Evolutionary conservation across 2,888 invertebrate genomes (phyloP).

Genomic region (Neoascia interrupta): DNA sequence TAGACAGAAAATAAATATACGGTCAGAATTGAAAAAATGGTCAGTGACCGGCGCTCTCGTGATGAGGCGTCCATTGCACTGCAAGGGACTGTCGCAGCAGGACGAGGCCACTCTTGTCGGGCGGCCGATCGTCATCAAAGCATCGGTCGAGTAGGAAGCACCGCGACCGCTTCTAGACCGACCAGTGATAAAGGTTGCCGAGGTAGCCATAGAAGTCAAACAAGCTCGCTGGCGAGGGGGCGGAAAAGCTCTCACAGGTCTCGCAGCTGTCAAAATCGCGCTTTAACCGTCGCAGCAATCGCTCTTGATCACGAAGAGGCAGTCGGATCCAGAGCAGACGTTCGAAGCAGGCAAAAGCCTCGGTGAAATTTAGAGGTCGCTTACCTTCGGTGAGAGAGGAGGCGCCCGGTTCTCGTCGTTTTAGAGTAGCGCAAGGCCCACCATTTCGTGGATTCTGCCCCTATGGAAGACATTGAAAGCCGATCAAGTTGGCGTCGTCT

Average conservation of each 20-base stretch:
- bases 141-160: slow-evolving; percentile 46
- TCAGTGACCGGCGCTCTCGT: slow-evolving; percentile 67
- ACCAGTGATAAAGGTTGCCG: slow-evolving; percentile 27
- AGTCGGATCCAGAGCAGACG: slow-evolving; percentile 43
- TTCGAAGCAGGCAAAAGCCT: slow-evolving; percentile 39
- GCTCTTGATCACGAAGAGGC: slow-evolving; percentile 49
- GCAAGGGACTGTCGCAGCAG: slow-evolving; percentile 70
- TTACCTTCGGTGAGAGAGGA: slow-evolving; percentile 36
- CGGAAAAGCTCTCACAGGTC: slow-evolving; percentile 32
- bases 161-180: no score
- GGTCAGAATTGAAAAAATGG: no score
- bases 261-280: slow-evolving; percentile 59
- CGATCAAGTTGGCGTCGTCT: slow-evolving; percentile 72
- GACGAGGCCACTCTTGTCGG: slow-evolving; percentile 41
- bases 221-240: slow-evolving; percentile 31
- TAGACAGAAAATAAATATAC: no score
- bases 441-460: slow-evolving; percentile 62
- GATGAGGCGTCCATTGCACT: slow-evolving; percentile 67
- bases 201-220: slow-evolving; percentile 42
- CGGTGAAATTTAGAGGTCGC: slow-evolving; percentile 24
- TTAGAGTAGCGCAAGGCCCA: slow-evolving; percentile 25
- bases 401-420: slow-evolving; percentile 52
- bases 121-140: slow-evolving; percentile 5
- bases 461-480: slow-evolving; percentile 26
- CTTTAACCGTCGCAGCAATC: slow-evolving; percentile 49